Evolutionary conservation across 2,888 invertebrate genomes (phyloP), one percentile per base, ranked within the genome.

Genomic region (Oxytorus armatus): DNA sequence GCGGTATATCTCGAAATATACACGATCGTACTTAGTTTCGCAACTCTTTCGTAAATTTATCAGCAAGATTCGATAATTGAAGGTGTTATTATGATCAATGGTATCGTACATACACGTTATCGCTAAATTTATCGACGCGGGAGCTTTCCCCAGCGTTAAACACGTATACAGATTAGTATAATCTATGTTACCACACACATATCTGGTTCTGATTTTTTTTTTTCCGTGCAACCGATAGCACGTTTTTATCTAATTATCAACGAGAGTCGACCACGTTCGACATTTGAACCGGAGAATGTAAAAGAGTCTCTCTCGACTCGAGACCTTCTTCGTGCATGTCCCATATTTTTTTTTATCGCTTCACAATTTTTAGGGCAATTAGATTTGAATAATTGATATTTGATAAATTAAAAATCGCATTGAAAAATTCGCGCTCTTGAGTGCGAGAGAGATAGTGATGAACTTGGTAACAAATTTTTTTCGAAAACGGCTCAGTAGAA

Each of bases 221-320:
- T 47, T 39, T 10, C 10, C 23, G 16, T 29, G n/a, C 29, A 18
- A 51, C n/a, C n/a, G n/a, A 18, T 18, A n/a, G 42, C 74, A 66
- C 74, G 65, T 66, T 63, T 74, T 73, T 42, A 36, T 66, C 47
- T 55, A 74, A 66, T 47, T 36, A 49, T 47, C 63, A 55, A 65
- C 25, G 49, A 42, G 63, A 63, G 42, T 44, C 57, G 55, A 74
- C 66, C 74, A 66, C 74, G 74, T 55, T 74, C 74, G 74, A 66
- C 74, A 66, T 74, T 74, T 74, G 66, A 74, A 74, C 59, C 16
- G 23, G n/a, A n/a, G n/a, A n/a, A n/a, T n/a, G n/a, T n/a, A n/a
- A n/a, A n/a, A n/a, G n/a, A n/a, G n/a, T n/a, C n/a, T n/a, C n/a
- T n/a, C n/a, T n/a, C n/a, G n/a, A n/a, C n/a, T n/a, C n/a, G n/a